These are phyloP conservation scores for Rhingia campestris DNA, from an alignment of 2,888 invertebrate species.

Conservation along the genomic window DNA sequence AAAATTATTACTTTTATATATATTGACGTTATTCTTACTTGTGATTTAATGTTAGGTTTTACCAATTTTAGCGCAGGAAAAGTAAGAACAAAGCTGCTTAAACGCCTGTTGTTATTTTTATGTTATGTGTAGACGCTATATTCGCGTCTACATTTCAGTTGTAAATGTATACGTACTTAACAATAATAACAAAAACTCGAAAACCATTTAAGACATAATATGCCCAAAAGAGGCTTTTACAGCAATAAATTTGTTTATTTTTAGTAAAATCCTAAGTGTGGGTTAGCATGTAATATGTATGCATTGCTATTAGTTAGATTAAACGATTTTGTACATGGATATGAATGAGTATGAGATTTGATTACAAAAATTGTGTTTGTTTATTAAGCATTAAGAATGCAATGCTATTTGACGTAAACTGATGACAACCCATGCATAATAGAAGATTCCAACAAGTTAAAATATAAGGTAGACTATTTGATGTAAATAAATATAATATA, in stretches of 20 bases:
- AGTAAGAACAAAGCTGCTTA: too few species aligned
- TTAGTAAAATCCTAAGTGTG: too few species aligned
- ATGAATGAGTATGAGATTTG: constrained; percentile 29
- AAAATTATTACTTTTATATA: too few species aligned
- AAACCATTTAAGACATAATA: neutral
- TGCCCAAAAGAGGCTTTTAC: too few species aligned
- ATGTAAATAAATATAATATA: constrained; percentile 32
- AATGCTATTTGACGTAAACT: neutral
- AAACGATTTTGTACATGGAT: too few species aligned
- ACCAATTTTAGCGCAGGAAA: too few species aligned
- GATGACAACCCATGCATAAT: constrained; percentile 31
- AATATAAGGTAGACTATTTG: constrained; percentile 32
- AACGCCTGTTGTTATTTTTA: constrained; percentile 29
- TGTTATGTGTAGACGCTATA: constrained; percentile 11
- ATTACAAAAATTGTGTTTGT: constrained; percentile 10
- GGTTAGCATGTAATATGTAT: too few species aligned
- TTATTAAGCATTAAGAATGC: constrained; percentile 31
- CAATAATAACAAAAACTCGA: neutral
- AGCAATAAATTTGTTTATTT: too few species aligned
- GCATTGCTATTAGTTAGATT: neutral
- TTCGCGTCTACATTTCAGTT: constrained; percentile 17
- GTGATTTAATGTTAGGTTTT: too few species aligned
- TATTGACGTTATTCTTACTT: too few species aligned
- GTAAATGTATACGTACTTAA: neutral
- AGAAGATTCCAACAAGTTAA: constrained; percentile 30